Evolutionary conservation across 1,140 invertebrate genomes (phyloP), one percentile per base, ranked within the genome.

Genomic region (Orius insidiosus): DNA sequence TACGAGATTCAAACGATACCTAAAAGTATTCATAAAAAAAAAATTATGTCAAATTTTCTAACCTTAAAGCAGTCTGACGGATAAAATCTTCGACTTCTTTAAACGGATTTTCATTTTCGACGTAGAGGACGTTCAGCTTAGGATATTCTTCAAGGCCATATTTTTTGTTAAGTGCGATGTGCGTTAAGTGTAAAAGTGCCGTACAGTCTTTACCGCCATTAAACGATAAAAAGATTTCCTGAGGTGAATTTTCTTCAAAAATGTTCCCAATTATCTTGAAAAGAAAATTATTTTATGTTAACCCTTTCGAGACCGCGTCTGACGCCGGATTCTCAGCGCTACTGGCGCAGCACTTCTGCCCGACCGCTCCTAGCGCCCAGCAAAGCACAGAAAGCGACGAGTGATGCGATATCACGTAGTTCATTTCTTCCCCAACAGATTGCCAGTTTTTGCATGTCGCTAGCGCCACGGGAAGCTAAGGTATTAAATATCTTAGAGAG

Each of bases 121-220:
- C 83, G 56, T 86, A 88, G 6, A 89, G 58, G 11, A 77, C 68
- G 59, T 74, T 71, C n/a, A 85, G 44, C 49, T 56, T 38, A 50
- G 59, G 59, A 36, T 50, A 44, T 56, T 60, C 54, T 8, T 33
- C 15, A 3, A 7, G 13, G 9, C 18, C 32, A 62, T 62, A 67
- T 42, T 69, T 70, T 48, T 71, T 68, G 53, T 69, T 65, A 31
- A 79, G 60, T 14, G 85, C 62, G 5, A 74, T 69, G 54, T 78
- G 63, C 16, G 72, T 66, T 18, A 95, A 60, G 63, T 95, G 84
- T 44, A 95, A 64, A 11, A 95, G 65, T 1, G 80, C 85, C 2
- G 88, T 94, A 59, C 93, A 97, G 66, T 98, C 94, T 66, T 98
- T 98, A 5, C 94, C 94, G 18, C 94, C 93, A 64, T 97, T 97